Evolutionary conservation across 2,797 vertebrate species (phyloP).

Genomic region (Tapera naevia): DNA sequence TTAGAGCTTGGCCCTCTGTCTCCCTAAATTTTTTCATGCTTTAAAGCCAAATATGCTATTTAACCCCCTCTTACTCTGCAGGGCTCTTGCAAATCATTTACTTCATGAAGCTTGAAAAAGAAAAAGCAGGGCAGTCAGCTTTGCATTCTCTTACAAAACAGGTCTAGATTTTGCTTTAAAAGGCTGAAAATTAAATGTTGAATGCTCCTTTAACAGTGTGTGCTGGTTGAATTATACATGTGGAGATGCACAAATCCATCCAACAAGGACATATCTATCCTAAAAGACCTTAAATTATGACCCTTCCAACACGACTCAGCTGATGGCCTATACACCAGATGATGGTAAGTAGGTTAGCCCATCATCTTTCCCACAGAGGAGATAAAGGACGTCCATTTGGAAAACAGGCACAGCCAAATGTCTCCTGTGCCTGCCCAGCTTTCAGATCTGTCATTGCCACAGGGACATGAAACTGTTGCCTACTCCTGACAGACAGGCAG

Average conservation of each 20-base stretch:
- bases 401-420: background rate
- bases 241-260: background rate
- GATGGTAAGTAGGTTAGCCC: background rate
- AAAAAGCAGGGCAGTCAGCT: background rate
- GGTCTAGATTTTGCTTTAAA: background rate
- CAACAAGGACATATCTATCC: background rate
- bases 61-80: background rate
- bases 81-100: fast-evolving
- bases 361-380: background rate
- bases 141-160: background rate
- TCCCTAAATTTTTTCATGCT: background rate
- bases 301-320: background rate
- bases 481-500: background rate
- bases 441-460: background rate
- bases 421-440: background rate
- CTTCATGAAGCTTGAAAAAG: background rate
- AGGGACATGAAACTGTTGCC: background rate
- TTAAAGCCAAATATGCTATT: constrained; percentile 4
- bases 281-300: background rate
- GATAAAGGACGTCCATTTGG: background rate
- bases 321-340: background rate
- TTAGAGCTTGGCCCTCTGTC: background rate
- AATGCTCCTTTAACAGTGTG: background rate
- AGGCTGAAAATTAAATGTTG: background rate
- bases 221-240: background rate